These are phyloP conservation scores for Ecliptopera silaceata DNA, from an alignment of 2,888 invertebrate species.

Conservation along the genomic window DNA sequence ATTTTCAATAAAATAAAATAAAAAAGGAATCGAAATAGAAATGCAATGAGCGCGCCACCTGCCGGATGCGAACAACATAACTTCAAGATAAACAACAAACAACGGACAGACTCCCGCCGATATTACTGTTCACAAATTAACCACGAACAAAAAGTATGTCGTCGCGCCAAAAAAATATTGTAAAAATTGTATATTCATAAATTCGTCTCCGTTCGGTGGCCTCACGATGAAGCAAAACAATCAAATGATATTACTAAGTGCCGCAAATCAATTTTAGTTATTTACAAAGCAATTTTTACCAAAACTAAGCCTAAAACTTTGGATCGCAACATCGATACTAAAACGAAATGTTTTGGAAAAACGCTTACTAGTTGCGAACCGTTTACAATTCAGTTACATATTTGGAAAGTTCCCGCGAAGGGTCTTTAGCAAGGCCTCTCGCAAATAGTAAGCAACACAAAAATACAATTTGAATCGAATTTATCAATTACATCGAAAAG, in stretches of 20 bases:
- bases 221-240: constrained; percentile 53
- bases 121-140: constrained; percentile 3
- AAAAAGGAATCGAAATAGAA: constrained; percentile 76
- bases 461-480: constrained; percentile 20
- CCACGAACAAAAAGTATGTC: constrained; percentile 17
- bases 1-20: constrained; percentile 57
- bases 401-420: background rate
- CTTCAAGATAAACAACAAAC: constrained; percentile 14
- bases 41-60: constrained; percentile 63
- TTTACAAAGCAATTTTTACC: constrained; percentile 58
- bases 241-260: constrained; percentile 63
- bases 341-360: constrained; percentile 20
- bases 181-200: constrained; percentile 27
- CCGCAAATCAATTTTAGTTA: constrained; percentile 63
- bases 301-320: constrained; percentile 36
- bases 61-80: constrained; percentile 37
- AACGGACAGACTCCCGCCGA: constrained; percentile 4
- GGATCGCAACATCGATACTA: constrained; percentile 30
- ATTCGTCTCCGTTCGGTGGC: constrained; percentile 44
- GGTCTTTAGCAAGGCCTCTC: constrained; percentile 2
- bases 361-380: constrained; percentile 15
- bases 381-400: background rate
- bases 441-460: constrained; percentile 19
- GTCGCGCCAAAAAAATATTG: constrained; percentile 22
- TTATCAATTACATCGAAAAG: constrained; percentile 17